Evolutionary conservation across 1,140 invertebrate genomes (phyloP), one percentile per base, ranked within the genome.

Genomic region (Listronotus oregonensis): DNA sequence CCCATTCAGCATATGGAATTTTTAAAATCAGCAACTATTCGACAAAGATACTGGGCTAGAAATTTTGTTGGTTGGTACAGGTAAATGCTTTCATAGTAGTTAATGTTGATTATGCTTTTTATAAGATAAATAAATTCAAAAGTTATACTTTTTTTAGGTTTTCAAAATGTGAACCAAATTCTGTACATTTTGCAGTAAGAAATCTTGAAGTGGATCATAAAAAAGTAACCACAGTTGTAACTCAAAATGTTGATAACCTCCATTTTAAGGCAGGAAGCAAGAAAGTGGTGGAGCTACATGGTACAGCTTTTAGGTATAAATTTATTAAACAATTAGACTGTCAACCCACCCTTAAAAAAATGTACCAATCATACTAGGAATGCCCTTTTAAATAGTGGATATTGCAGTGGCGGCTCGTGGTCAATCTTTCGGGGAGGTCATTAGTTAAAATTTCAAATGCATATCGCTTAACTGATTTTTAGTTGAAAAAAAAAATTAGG

Each of bases 191-290:
- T 69, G 79, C 83, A 43, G 67, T 93, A 17, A 84, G 80, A 60
- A 72, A 87, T 27, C 82, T 92, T 51, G 88, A 93, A 82, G 79
- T 84, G 43, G 79, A 60, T 27, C 32, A 68, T 60, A 69, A 71
- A 79, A 61, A 80, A 77, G 6, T 86, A 85, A 15, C 21, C 10
- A n/a, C 11, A 15, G 32, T 66, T 50, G 88, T 99, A 5, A 99
- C 97, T 2, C 97, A 99, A 80, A 99, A 99, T 86, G 96, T 99
- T 1, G 97, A 99, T 78, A 86, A 88, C 61, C 81, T 99, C 8
- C 96, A 99, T 80, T 81, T 82, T 12, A 97, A 96, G 81, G 96
- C 96, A 27, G 96, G 95, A 9, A 93, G 89, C 72, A 80, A 82
- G 64, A 88, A 90, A 72, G 82, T 98, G 0, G 89, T 95, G 46